Percentiles rank a stretch among this genome's conserved stretches.
These are phyloP conservation scores for Mythimna vitellina DNA, from an alignment of 2,888 invertebrate genomes.

Conservation along the genomic window DNA sequence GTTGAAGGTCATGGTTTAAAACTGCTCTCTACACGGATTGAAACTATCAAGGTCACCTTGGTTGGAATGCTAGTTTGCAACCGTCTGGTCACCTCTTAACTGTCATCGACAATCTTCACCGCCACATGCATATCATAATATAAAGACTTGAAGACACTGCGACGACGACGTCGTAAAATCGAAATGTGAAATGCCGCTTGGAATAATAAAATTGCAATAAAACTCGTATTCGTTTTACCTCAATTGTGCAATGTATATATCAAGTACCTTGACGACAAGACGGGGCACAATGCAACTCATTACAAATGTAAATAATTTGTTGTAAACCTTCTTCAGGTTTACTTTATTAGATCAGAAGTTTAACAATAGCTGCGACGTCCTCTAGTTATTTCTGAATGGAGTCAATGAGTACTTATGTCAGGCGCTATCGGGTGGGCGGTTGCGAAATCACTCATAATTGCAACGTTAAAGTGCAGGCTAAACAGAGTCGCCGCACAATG, in stretches of 20 bases:
- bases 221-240: constrained; percentile 24
- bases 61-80: no score
- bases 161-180: constrained; percentile 19
- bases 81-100: no score
- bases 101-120: not conserved
- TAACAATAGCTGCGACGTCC: constrained; percentile 9
- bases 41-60: no score
- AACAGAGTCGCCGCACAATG: constrained; percentile 60
- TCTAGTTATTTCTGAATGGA: constrained; percentile 37
- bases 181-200: constrained; percentile 37
- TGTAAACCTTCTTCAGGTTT: not conserved
- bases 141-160: not conserved
- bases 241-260: constrained; percentile 18
- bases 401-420: constrained; percentile 38
- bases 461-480: constrained; percentile 58
- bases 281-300: constrained; percentile 13
- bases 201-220: constrained; percentile 51
- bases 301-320: constrained; percentile 13
- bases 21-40: no score
- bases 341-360: constrained; percentile 17
- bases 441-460: constrained; percentile 57
- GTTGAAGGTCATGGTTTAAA: no score
- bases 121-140: not conserved
- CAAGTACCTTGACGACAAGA: constrained; percentile 18
- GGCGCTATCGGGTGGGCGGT: constrained; percentile 37